Percentiles rank a stretch among this genome's conserved stretches.
Evolutionary conservation across 1,140 invertebrate species (phyloP).

Genomic region (Asobara japonica): DNA sequence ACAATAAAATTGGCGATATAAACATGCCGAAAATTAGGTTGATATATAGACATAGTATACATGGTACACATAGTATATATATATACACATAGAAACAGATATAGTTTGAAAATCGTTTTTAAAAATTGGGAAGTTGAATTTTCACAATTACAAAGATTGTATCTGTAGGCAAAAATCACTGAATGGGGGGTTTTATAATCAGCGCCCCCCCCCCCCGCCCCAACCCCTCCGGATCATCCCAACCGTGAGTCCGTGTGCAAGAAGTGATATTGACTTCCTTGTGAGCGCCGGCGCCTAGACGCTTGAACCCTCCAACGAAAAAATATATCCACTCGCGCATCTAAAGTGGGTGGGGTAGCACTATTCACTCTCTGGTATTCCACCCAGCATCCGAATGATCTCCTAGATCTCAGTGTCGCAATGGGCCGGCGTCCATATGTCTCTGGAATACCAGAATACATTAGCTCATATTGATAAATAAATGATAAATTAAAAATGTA

Average conservation of each 20-base stretch:
- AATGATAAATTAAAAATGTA: constrained; percentile 29
- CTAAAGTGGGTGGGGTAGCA: neutral
- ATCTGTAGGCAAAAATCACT: too few relatives aligned
- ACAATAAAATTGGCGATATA: too few relatives aligned
- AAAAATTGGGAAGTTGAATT: too few relatives aligned
- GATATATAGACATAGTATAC: too few relatives aligned
- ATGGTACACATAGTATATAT: too few relatives aligned
- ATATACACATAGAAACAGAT: too few relatives aligned
- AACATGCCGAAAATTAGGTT: too few relatives aligned
- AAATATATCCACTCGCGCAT: neutral
- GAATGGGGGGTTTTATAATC: too few relatives aligned
- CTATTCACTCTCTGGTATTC: neutral
- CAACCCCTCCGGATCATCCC: too few relatives aligned
- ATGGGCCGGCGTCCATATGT: constrained; percentile 54
- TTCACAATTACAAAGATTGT: too few relatives aligned
- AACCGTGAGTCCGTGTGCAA: neutral
- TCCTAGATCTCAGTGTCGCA: constrained; percentile 51
- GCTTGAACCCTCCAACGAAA: neutral
- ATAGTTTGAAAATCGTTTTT: too few relatives aligned
- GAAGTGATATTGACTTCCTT: constrained; percentile 51
- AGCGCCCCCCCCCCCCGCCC: too few relatives aligned
- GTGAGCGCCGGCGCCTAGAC: constrained; percentile 52
- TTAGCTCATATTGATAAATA: neutral
- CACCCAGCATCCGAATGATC: constrained; percentile 29
- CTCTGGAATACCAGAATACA: neutral